Base-by-base conservation (phyloP, 2,113 vertebrate species). In the Lonchura striata region DNA sequence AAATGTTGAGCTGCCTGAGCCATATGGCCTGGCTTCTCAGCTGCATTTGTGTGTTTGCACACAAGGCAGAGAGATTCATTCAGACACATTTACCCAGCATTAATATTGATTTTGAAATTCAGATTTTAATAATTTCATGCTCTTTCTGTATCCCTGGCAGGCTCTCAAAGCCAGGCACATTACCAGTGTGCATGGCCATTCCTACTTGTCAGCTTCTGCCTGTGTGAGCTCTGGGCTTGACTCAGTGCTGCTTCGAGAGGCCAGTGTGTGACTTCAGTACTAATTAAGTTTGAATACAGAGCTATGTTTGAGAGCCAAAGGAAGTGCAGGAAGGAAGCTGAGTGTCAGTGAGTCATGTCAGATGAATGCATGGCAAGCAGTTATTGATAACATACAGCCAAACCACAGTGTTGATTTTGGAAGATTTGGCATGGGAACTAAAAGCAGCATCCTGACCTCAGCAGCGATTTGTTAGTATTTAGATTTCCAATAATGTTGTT, bases 381-480 rank as follows among this genome's bases (percentile, higher is more conserved):
- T 95, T 93, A 95, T 95, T 97, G 96, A 97, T 96, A 97, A 92
- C 93, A 92, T 92, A 81, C 94, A 97, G 92, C 90, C 94, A 96
- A 96, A 95, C 96, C 93, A 92, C 96, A 96, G 28, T 98, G 98
- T 97, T 98, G 98, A 97, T 95, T 96, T 97, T 98, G 98, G 97
- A 98, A 95, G 94, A 96, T 97, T 95, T 98, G 92, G 96, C 86
- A 65, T 98, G 98, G 96, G 97, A 98, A 98, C 94, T 94, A 81
- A 87, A 87, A 92, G 93, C 86, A 90, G 61, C 91, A 60, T 93
- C 64, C 75, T 97, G 96, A 97, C 91, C 90, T 94, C 83, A 68
- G 85, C 46, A 80, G 78, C 2, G 5, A 92, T 97, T 96, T 94
- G 77, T 96, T 96, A 97, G 84, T 91, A 88, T 95, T 97, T 87